These are phyloP conservation scores for Pagetopsis macropterus DNA, from an alignment of 2,797 vertebrate species.

Conservation along the genomic window DNA sequence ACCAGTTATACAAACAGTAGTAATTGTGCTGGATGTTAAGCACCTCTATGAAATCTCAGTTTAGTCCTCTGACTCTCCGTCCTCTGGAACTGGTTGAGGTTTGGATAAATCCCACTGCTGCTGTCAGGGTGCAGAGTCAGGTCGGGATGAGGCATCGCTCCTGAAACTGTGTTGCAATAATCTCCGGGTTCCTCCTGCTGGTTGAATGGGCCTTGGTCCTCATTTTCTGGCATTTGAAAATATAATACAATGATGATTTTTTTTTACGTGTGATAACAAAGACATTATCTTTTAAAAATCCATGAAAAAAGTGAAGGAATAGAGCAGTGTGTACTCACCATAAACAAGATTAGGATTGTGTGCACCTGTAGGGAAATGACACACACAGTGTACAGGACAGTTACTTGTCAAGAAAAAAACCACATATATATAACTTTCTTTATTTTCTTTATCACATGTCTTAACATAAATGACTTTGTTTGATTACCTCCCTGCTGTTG, in stretches of 20 bases:
- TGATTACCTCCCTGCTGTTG: conserved; percentile 19
- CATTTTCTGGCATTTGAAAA: conserved; percentile 62
- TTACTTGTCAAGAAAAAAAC: neutral
- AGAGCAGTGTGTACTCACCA: conserved; percentile 51
- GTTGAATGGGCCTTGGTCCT: conserved; percentile 28
- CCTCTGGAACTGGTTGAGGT: conserved; percentile 29
- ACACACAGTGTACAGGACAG: neutral
- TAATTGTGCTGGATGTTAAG: neutral
- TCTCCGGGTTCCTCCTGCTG: neutral
- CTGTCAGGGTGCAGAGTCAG: conserved; percentile 9
- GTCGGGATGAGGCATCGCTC: neutral
- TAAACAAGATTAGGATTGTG: conserved; percentile 42
- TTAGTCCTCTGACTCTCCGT: conserved; percentile 39
- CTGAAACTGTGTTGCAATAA: neutral
- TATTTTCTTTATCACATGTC: neutral
- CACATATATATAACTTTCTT: neutral
- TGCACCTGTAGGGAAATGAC: conserved; percentile 34
- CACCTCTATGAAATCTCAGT: conserved; percentile 64
- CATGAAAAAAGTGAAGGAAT: neutral
- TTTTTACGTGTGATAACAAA: neutral
- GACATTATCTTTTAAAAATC: neutral
- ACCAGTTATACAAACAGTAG: neutral
- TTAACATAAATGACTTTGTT: neutral
- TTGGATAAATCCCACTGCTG: conserved; percentile 34
- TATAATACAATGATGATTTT: neutral